These are phyloP conservation scores for Lysiphlebus fabarum DNA, from an alignment of 1,140 invertebrate genomes.

Conservation along the genomic window DNA sequence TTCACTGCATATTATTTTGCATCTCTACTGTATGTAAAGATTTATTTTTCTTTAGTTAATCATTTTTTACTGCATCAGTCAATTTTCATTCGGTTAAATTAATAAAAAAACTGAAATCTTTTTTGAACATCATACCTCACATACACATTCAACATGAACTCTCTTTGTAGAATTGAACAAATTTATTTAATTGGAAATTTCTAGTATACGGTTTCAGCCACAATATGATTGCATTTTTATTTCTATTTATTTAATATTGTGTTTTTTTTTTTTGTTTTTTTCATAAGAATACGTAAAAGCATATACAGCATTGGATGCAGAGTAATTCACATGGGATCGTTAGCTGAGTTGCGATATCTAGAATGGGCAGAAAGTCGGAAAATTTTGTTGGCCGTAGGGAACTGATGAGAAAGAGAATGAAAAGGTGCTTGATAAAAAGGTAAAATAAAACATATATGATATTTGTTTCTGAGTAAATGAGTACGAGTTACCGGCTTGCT, in stretches of 20 bases:
- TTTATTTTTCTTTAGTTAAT: neutral
- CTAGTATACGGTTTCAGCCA: too few species aligned
- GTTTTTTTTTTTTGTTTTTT: conserved; percentile 8
- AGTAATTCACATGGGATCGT: conserved; percentile 16
- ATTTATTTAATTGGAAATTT: too few species aligned
- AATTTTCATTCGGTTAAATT: too few species aligned
- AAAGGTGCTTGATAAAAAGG: neutral
- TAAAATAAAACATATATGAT: neutral
- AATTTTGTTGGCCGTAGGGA: conserved; percentile 41
- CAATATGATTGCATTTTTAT: neutral
- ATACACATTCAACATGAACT: too few species aligned
- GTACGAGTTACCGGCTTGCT: conserved; percentile 40
- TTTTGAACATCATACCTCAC: neutral
- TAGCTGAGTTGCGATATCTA: conserved; percentile 28
- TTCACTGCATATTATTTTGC: conserved; percentile 14
- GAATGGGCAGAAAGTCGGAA: conserved; percentile 30
- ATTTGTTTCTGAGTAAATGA: conserved; percentile 29
- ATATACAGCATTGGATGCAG: neutral
- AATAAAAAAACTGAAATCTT: neutral
- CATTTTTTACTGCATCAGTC: neutral
- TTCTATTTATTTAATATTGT: neutral
- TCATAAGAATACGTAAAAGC: conserved; percentile 16
- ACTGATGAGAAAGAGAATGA: neutral
- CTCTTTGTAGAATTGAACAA: too few species aligned
- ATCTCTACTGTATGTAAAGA: conserved; percentile 10